Evolutionary conservation across 2,797 vertebrate species (phyloP), one percentile per base, ranked within the genome.

Genomic region (Arnoldichthys spilopterus): DNA sequence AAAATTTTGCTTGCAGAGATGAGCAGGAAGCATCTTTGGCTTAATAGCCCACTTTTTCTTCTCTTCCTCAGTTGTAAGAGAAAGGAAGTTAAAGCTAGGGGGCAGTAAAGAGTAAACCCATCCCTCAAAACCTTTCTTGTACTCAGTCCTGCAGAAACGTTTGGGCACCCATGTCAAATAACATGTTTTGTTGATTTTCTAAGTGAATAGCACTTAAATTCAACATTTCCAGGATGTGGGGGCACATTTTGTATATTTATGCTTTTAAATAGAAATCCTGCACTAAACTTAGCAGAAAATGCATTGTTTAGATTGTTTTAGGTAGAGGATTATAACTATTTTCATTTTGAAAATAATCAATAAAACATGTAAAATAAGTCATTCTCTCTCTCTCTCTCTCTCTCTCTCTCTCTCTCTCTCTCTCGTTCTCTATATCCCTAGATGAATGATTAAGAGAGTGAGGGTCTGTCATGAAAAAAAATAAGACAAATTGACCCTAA

Each of bases 21-120:
- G 58, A 61, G 12, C 26, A 77, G 26, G 32, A 28, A 13, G 61
- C 16, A 66, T 53, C 59, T 54, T 37, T 22, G 6, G 4, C 15
- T 58, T 58, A 32, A 64, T 54, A 3, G 24, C 22, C 9, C 63
- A 43, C 18, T 18, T 34, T 8, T 30, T 22, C 16, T 67, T 45
- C 37, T 59, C n/a, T 69, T 5, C 4, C 63, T 64, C n/a, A 34
- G 45, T 26, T 49, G 20, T 63, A 54, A 64, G 11, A 8, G 32
- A 43, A 43, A 53, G 53, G 73, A 45, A 54, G 30, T 16, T 49
- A 54, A 81, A 77, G 54, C 59, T 75, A 83, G 81, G 66, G 69
- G 81, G 61, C 78, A 82, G 59, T 72, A 58, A 2, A 74, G 63
- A 82, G 56, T 34, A 78, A 7, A 28, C 72, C 22, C 0, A 49